Conservation (phyloP, 2,888 invertebrate genomes). For the Oxytorus armatus region DNA sequence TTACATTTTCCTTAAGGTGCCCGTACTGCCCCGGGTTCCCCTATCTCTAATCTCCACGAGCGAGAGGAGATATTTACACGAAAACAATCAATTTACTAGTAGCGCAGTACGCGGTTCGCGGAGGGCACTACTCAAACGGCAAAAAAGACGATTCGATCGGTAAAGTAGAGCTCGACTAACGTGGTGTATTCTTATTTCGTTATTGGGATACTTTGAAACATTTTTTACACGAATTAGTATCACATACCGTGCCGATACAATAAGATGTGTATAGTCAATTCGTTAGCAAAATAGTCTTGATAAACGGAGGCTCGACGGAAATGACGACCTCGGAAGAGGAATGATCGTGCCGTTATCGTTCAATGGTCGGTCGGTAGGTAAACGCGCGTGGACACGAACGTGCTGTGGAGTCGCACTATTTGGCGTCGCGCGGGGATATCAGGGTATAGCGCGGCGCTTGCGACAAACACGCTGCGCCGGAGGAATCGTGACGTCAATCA, state of each 20-base stretch:
- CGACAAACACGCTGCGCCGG: constrained; percentile 63
- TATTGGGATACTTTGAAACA: neutral
- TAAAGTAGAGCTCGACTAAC: neutral
- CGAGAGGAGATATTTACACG: neutral
- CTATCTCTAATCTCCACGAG: neutral
- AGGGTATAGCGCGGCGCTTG: constrained; percentile 49
- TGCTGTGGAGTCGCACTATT: constrained; percentile 35
- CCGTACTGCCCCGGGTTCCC: no score
- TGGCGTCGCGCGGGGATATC: constrained; percentile 17
- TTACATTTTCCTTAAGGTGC: no score
- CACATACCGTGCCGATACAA: neutral
- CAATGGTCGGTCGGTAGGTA: constrained; percentile 50
- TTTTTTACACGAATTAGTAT: neutral
- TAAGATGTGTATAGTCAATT: neutral
- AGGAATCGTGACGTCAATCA: constrained; percentile 77
- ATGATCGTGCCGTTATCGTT: constrained; percentile 48
- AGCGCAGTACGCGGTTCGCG: neutral
- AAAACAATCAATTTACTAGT: neutral
- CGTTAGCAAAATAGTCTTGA: neutral
- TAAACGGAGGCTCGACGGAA: constrained; percentile 40
- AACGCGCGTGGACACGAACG: constrained; percentile 39
- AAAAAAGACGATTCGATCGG: neutral
- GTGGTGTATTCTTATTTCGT: neutral
- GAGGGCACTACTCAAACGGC: neutral
- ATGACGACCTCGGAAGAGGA: constrained; percentile 55